Base-by-base conservation (phyloP, 2,113 vertebrate genomes). In the Oryzias woworae region DNA sequence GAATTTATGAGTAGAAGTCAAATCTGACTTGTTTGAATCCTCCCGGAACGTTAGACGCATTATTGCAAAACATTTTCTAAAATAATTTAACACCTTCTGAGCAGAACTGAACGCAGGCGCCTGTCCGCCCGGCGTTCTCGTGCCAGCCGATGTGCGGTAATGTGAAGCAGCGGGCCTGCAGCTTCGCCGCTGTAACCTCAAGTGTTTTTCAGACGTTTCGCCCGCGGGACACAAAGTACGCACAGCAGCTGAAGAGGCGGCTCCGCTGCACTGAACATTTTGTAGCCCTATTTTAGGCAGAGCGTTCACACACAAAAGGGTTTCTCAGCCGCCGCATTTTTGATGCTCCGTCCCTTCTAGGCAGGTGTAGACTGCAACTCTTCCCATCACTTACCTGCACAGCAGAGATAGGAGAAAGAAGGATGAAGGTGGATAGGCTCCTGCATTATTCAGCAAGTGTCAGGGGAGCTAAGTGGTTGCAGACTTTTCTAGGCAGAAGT, bases 381-480 rank as follows among this genome's bases (percentile, higher is more conserved):
- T 77, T 54, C 67, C 46, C 81, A 66, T 70, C 79, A 72, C 60
- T 84, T 81, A 85, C 84, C 86, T 88, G 83, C 81, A 64, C 71
- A 57, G 64, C 42, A 58, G 71, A 85, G 74, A 83, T 78, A 71
- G 43, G 78, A 69, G 74, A 53, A 50, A 44, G 69, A 74, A 49
- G 73, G 82, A 80, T 73, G 72, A 79, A 73, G 75, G 75, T 58
- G 56, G 79, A 77, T 77, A 5, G 56, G 57, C 73, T 73, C 50
- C 73, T 92, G 78, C 83, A 91, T 90, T 88, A 91, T 92, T 90
- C 74, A 92, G 62, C 14, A 22, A 50, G 52, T 78, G 82, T 83
- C 85, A 81, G 83, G 73, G 54, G 80, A 80, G 76, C 78, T 72
- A 74, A 71, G 77, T 76, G 68, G 82, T 41, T 53, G 57, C 58